A percentile compares a stretch with the other conserved stretches of the same genome.
Evolutionary conservation across 2,888 invertebrate genomes (phyloP).

Genomic region (Dicranocentrus wangi): DNA sequence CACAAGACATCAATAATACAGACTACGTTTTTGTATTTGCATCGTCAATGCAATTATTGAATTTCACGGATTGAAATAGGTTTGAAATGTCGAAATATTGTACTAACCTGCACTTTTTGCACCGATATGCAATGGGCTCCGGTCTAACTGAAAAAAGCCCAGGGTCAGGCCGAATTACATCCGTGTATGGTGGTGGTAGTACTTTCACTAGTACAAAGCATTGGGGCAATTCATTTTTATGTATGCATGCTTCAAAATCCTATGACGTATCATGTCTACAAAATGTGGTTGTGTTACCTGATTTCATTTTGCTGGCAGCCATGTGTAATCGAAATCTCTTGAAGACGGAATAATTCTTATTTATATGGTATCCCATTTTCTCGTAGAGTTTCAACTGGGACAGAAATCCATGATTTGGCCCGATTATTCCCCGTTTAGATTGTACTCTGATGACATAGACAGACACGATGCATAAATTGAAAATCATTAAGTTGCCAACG

Average conservation of each 20-base stretch:
- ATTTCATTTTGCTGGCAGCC: constrained; percentile 86
- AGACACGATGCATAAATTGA: background rate
- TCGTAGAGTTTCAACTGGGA: constrained; percentile 86
- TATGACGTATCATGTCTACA: too few relatives aligned
- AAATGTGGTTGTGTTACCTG: constrained; percentile 78
- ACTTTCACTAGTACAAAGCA: constrained; percentile 90
- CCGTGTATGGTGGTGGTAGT: constrained; percentile 84
- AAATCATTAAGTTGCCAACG: too few relatives aligned
- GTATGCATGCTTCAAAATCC: too few relatives aligned
- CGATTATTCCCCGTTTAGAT: constrained; percentile 75
- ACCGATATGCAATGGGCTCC: constrained; percentile 88
- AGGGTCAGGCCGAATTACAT: constrained; percentile 87
- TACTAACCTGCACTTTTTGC: constrained; percentile 82
- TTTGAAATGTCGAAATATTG: too few relatives aligned
- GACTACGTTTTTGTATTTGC: too few relatives aligned
- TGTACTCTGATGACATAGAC: constrained; percentile 59
- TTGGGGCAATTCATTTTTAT: too few relatives aligned
- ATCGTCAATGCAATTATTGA: too few relatives aligned
- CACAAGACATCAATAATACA: too few relatives aligned
- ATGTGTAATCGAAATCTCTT: constrained; percentile 84
- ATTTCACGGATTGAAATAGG: too few relatives aligned
- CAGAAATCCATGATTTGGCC: constrained; percentile 87
- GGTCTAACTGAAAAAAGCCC: constrained; percentile 84
- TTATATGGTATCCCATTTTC: constrained; percentile 84
- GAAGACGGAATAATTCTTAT: constrained; percentile 78